Evolutionary conservation across 2,113 vertebrate genomes (phyloP).

Genomic region (Anoura caudifer): DNA sequence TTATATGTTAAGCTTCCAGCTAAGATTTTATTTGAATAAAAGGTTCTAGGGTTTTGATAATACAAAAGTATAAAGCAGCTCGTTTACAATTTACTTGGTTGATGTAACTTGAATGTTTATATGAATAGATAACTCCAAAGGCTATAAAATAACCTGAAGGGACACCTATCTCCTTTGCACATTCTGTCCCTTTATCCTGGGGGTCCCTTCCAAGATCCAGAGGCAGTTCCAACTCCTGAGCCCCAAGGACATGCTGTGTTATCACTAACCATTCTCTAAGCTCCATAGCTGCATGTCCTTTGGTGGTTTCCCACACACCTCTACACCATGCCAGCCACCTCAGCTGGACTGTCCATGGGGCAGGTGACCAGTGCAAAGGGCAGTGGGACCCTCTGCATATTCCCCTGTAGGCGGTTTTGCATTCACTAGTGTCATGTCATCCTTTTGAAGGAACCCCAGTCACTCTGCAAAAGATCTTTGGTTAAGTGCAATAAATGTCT

Average conservation of each 20-base stretch:
- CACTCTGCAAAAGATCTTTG: not conserved
- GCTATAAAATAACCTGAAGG: not conserved
- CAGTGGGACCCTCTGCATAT: not conserved
- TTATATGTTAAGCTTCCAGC: not conserved
- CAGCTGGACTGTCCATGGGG: no score
- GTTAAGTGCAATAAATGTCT: not conserved
- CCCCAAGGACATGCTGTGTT: not conserved
- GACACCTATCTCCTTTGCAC: not conserved
- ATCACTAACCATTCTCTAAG: not conserved
- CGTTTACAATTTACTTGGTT: not conserved
- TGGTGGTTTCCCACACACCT: not conserved
- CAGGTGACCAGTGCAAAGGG: not conserved
- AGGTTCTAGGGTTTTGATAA: not conserved
- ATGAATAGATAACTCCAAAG: not conserved
- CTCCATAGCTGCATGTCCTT: not conserved
- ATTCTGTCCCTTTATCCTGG: not conserved
- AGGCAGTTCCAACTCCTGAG: not conserved
- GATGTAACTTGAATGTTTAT: not conserved
- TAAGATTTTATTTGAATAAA: not conserved
- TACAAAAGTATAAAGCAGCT: not conserved
- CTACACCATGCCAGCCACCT: not conserved
- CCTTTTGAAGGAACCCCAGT: not conserved
- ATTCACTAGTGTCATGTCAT: not conserved
- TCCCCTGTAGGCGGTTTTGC: not conserved
- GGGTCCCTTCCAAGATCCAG: not conserved